Base-by-base conservation (phyloP, 2,113 vertebrate species). In the Trinectes maculatus region DNA sequence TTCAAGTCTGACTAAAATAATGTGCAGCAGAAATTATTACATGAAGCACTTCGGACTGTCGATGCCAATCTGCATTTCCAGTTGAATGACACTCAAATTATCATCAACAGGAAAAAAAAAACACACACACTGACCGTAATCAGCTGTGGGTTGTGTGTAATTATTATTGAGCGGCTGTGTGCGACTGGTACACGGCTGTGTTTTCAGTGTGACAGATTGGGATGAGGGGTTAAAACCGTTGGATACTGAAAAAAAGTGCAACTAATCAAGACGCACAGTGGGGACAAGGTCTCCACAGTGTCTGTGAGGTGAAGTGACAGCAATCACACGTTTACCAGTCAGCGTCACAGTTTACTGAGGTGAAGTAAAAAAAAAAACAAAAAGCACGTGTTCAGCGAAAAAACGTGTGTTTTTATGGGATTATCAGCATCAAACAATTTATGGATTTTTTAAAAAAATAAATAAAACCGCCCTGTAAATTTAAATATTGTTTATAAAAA, bases 91-190 rank as follows among this genome's bases (percentile, higher is more conserved):
- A 92, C 92, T 88, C 91, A 92, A 93, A 96, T 96, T 94, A 95
- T 92, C 94, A 96, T 95, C 94, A 95, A 93, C 93, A 95, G 94
- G 10, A 26, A 10, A 22, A 93, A 66, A 57, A 93, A 93, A n/a
- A n/a, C n/a, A n/a, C n/a, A n/a, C n/a, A n/a, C 92, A 96, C 95
- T 95, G 94, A 95, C 95, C 93, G 93, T 95, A 96, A 96, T 97
- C 95, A 95, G 95, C 94, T 95, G 86, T 93, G 81, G 91, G 92
- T 91, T 91, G 87, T n/a, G 91, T 92, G 91, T 95, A 91, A 94
- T 96, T 94, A 95, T 94, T 94, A 95, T 95, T 87, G 95, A 96
- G 91, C 93, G 95, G 89, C 89, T 92, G 92, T 87, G 87, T 87
- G 87, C 93, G 93, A 95, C 94, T 94, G 93, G 92, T 95, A 92